Conservation (phyloP, 2,113 vertebrate species). For the Pomatostomus ruficeps region DNA sequence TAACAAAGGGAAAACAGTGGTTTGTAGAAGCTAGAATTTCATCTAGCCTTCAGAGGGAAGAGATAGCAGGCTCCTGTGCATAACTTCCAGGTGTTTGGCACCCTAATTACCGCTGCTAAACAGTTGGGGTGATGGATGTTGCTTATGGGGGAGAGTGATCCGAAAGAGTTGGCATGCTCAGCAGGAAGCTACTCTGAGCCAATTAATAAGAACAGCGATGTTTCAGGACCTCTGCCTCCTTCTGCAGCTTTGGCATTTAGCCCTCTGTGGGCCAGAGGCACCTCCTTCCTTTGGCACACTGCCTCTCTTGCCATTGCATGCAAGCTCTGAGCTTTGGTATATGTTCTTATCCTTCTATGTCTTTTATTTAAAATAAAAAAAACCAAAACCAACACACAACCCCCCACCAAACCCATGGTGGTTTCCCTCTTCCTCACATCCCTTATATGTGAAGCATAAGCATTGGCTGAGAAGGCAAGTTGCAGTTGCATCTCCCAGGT, state of each 20-base stretch:
- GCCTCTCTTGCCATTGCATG: not conserved
- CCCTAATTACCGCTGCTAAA: not conserved
- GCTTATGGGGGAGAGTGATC: not conserved
- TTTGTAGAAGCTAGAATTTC: fast-evolving
- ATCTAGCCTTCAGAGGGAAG: not conserved
- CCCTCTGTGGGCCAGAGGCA: not conserved
- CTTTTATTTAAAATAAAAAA: not conserved
- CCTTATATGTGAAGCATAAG: not conserved
- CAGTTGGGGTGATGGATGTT: not conserved
- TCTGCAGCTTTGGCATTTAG: slow-evolving; percentile 13
- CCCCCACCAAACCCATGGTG: not conserved
- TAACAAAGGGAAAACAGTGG: not conserved
- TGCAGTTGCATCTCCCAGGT: not conserved
- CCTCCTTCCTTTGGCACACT: not conserved
- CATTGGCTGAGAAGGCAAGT: not conserved
- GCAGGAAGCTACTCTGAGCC: not conserved
- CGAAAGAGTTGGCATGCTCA: not conserved
- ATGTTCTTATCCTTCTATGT: not conserved
- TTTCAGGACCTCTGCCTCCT: not conserved
- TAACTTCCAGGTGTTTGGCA: not conserved
- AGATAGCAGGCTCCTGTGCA: not conserved
- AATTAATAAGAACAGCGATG: not conserved
- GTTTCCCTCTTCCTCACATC: not conserved
- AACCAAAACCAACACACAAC: not conserved
- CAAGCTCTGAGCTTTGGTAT: not conserved